Evolutionary conservation across 1,140 invertebrate genomes (phyloP).

Genomic region (Apis florea): DNA sequence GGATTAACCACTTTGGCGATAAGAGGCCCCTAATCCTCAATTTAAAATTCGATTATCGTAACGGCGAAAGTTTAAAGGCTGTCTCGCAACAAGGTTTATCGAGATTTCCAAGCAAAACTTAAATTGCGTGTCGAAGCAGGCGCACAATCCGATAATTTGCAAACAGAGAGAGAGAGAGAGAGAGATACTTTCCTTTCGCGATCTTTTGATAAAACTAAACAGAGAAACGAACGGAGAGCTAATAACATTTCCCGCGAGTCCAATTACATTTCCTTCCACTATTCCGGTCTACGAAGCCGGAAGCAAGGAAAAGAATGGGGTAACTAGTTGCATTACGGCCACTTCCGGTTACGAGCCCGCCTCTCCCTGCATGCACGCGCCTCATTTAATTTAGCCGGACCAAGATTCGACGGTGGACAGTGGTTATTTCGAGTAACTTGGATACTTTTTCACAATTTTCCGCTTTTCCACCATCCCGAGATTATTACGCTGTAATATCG

Average conservation of each 20-base stretch:
- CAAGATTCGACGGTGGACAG: slow-evolving; percentile 56
- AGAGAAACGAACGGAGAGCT: background rate
- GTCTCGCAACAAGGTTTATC: background rate
- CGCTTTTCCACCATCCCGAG: slow-evolving; percentile 25
- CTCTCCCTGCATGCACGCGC: slow-evolving; percentile 31
- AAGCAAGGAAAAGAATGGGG: background rate
- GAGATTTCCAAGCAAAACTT: slow-evolving; percentile 16
- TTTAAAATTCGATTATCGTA: slow-evolving; percentile 22
- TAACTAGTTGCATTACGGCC: slow-evolving; percentile 31
- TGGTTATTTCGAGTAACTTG: slow-evolving; percentile 1
- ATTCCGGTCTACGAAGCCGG: background rate
- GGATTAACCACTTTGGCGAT: background rate
- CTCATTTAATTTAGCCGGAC: slow-evolving; percentile 60
- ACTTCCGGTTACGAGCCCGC: slow-evolving; percentile 10
- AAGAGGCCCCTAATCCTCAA: background rate
- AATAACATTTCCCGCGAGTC: background rate
- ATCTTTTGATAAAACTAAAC: background rate
- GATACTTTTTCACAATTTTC: slow-evolving; percentile 39
- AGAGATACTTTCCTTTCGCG: no score
- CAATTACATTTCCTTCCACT: slow-evolving; percentile 18
- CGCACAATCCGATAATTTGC: slow-evolving; percentile 18
- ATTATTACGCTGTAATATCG: background rate
- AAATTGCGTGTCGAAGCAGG: slow-evolving; percentile 7
- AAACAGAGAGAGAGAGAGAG: background rate
- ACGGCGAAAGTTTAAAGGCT: background rate